Evolutionary conservation across 2,113 vertebrate species (phyloP).

Genomic region (Tenrec ecaudatus): DNA sequence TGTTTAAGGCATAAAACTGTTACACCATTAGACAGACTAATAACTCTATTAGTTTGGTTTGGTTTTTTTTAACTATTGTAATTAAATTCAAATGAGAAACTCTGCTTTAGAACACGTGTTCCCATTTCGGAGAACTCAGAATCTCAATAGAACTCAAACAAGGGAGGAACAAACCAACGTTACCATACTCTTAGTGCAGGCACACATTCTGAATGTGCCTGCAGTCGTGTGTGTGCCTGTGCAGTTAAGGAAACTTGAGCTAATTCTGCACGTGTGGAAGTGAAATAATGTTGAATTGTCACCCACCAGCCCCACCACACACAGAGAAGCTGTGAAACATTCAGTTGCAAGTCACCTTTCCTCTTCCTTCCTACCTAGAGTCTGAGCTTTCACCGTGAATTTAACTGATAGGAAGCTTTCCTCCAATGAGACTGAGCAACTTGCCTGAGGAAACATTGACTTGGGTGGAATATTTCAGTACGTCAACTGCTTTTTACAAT

Average conservation of each 20-base stretch:
- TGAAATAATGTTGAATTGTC: background rate
- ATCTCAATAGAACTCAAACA: background rate
- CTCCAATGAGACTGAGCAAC: background rate
- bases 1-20: background rate
- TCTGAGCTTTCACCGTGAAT: slow-evolving; percentile 31
- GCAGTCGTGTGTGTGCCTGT: background rate
- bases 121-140: slow-evolving; percentile 8
- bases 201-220: background rate
- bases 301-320: background rate
- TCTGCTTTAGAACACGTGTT: background rate
- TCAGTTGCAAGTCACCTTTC: background rate
- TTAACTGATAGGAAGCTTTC: slow-evolving; percentile 7
- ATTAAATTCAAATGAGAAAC: background rate
- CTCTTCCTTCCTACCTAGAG: slow-evolving; percentile 28
- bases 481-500: background rate
- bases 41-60: background rate
- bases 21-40: background rate
- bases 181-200: background rate
- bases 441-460: slow-evolving; percentile 31
- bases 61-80: background rate
- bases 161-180: background rate
- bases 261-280: background rate
- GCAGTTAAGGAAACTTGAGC: background rate
- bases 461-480: slow-evolving; percentile 2
- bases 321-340: background rate